Evolutionary conservation across 2,888 invertebrate species (phyloP).

Genomic region (Gymnoscelis rufifasciata): DNA sequence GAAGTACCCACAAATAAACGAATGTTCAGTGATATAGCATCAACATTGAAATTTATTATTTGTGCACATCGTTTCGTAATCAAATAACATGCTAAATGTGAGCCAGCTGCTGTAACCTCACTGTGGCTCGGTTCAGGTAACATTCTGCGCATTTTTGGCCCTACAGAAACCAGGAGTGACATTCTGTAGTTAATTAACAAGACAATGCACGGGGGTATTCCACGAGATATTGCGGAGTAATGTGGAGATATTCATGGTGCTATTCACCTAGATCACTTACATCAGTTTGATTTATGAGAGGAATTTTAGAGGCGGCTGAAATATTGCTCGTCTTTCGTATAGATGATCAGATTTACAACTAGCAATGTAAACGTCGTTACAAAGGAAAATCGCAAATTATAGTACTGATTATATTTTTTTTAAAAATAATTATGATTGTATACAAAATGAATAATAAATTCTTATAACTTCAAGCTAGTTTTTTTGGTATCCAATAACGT

Average conservation of each 20-base stretch:
- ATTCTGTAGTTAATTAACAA: slow-evolving; percentile 33
- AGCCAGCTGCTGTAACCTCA: not conserved
- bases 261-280: slow-evolving; percentile 25
- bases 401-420: too few species aligned
- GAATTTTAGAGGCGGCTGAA: slow-evolving; percentile 4
- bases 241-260: too few species aligned
- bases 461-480: too few species aligned
- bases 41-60: too few species aligned
- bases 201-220: slow-evolving; percentile 26
- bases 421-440: too few species aligned
- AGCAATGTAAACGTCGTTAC: too few species aligned
- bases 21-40: too few species aligned
- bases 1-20: too few species aligned
- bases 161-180: slow-evolving; percentile 28
- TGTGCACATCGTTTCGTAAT: too few species aligned
- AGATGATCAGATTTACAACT: not conserved
- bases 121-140: slow-evolving; percentile 22
- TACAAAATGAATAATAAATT: too few species aligned
- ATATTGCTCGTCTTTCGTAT: not conserved
- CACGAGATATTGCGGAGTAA: slow-evolving; percentile 20
- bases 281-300: slow-evolving; percentile 24
- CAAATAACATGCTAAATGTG: not conserved
- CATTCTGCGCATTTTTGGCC: slow-evolving; percentile 30
- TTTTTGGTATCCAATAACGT: too few species aligned
- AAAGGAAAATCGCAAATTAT: too few species aligned